Conservation (phyloP, 2,888 invertebrate species). For the Nyleta sp. region DNA sequence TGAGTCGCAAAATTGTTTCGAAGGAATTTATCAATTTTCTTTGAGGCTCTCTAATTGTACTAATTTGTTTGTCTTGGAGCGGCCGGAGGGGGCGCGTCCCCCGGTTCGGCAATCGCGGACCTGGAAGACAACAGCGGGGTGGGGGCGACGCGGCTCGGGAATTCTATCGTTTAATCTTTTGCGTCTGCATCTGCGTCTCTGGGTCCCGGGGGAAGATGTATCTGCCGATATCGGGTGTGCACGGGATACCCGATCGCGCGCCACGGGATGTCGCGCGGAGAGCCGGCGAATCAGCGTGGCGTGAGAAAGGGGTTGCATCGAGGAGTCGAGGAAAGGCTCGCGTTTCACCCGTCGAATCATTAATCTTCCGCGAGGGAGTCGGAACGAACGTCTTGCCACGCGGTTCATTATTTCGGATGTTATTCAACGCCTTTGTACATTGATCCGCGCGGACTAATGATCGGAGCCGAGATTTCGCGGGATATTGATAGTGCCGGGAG, state of each 20-base stretch:
- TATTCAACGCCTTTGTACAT: constrained; percentile 64
- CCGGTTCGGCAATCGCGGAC: constrained; percentile 5
- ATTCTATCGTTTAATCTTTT: constrained; percentile 81
- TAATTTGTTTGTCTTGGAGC: constrained; percentile 80
- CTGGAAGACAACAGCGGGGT: constrained; percentile 21
- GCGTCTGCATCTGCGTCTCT: constrained; percentile 42
- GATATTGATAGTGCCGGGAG: constrained; percentile 56
- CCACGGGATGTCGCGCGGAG: constrained; percentile 59
- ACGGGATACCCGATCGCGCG: constrained; percentile 59
- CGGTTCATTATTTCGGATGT: constrained; percentile 66
- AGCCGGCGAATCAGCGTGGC: constrained; percentile 67
- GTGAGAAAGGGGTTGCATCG: constrained; percentile 71
- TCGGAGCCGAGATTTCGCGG: constrained; percentile 51
- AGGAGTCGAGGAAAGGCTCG: constrained; percentile 54
- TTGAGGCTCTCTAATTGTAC: constrained; percentile 82
- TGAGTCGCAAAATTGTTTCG: constrained; percentile 82
- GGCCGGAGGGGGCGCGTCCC: constrained; percentile 19
- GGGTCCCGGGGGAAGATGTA: constrained; percentile 46
- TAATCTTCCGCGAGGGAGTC: constrained; percentile 65
- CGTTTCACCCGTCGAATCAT: constrained; percentile 63
- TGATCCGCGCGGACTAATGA: constrained; percentile 58
- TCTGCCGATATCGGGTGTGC: constrained; percentile 59
- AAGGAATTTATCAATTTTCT: constrained; percentile 83
- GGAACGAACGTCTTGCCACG: constrained; percentile 59
- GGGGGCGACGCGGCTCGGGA: constrained; percentile 66